Base-by-base conservation (phyloP, 2,888 invertebrate species). In the Hirtodrosophila confusa region DNA sequence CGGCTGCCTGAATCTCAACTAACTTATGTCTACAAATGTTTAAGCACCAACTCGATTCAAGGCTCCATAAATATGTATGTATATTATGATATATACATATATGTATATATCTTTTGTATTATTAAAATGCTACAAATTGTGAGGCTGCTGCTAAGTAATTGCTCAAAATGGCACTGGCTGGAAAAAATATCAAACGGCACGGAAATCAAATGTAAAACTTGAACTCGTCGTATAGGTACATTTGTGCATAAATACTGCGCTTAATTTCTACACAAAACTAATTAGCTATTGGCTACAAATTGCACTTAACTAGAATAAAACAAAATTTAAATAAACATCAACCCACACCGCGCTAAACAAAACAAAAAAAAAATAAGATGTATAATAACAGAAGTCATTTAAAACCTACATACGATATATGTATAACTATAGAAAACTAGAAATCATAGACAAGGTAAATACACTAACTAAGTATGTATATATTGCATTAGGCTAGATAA, bases 41-140 rank as follows among this genome's bases (percentile, higher is more conserved):
- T 82, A 78, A 88, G 88, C 89, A 88, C 88, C 89, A 83, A 78
- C 68, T 63, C 61, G 88, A 88, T 88, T 88, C 89, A 77, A 88
- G 84, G 88, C 88, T 80, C 66, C 62, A 58, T 41, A 40, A 48
- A 1, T 56, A 45, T n/a, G n/a, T 57, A 55, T 58, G 35, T 51
- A 50, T 17, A 17, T 27, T 27, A 27, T 5, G 55, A 27, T 49
- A 51, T 49, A 36, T 37, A 35, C 7, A 44, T 55, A 40, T 49
- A 11, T 9, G 36, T 39, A 40, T 57, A 11, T 40, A 29, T 9
- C n/a, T n/a, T 35, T 49, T 35, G 17, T 17, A 17, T 17, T 24
- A 50, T 51, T 55, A 57, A 71, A 64, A 71, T 70, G 60, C 75
- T 67, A 71, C 37, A 31, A 65, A 67, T 43, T 43, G 43, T 55